phyloP scores from a whole-genome alignment of 92 coral and sea anemone genomes.

The Muricea muricata region DNA sequence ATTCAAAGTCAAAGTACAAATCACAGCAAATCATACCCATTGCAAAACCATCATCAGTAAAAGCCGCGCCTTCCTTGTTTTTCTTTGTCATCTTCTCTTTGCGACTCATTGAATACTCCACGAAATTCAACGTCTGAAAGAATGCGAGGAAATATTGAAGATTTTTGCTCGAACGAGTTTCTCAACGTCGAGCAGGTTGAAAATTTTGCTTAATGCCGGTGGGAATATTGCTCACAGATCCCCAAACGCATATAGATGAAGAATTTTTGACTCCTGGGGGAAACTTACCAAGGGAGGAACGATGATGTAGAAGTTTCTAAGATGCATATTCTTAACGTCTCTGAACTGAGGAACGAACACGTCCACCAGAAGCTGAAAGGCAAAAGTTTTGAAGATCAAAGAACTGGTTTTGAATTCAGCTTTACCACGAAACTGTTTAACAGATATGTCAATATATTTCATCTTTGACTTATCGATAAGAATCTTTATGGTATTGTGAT shows the following conservation, averaged over 20 bases:
- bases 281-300: slow-evolving; percentile 95
- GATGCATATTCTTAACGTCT: slow-evolving; percentile 93
- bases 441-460: no score
- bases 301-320: slow-evolving; percentile 91
- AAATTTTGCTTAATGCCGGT: no score
- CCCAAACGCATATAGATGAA: no score
- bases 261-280: no score
- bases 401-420: no score
- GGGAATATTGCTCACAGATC: no score
- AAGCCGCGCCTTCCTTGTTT: slow-evolving; percentile 98
- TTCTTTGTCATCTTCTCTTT: slow-evolving; percentile 97
- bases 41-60: slow-evolving; percentile 98
- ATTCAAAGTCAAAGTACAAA: neutral
- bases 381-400: neutral
- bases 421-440: no score
- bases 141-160: neutral
- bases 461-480: no score
- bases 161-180: no score
- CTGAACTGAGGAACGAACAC: slow-evolving; percentile 98
- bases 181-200: no score
- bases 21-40: slow-evolving; percentile 75
- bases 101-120: slow-evolving; percentile 96
- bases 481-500: no score
- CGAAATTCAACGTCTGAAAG: slow-evolving; percentile 89
- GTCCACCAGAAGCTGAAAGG: slow-evolving; percentile 88